Evolutionary conservation across 1,140 invertebrate genomes (phyloP), one percentile per base, ranked within the genome.

Genomic region (Saxidomus purpurata): DNA sequence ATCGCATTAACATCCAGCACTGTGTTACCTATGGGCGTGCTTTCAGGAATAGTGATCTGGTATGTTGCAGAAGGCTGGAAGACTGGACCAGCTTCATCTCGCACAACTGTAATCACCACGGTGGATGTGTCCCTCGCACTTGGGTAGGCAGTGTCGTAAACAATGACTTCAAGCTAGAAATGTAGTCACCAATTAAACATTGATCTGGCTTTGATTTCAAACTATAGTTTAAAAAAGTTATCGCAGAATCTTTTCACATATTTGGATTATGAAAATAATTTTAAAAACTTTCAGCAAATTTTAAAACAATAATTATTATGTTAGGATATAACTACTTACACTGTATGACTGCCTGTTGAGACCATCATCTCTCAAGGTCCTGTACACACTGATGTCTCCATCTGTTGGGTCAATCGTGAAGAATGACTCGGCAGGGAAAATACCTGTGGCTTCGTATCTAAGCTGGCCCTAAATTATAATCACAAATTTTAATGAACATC

Each of bases 61-160:
- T 93, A 93, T 1, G 89, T 92, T 17, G 92, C 92, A 19, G 91
- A 90, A 22, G 92, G 92, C 38, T 85, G 61, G 71, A 91, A 93
- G 9, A 92, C 79, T 22, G 93, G 93, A 15, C 85, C 91, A 79
- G 89, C 89, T 28, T 79, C 84, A 77, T 94, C 93, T 8, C 93
- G 77, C 0, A 81, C 8, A 28, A 94, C 93, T 25, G 52, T 90
- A n/a, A 94, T 93, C 31, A 91, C 85, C 22, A 93, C 90, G 1
- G 89, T 89, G 49, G 85, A 86, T 22, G 90, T 91, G 25, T 88
- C 90, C n/a, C 79, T 59, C 11, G 87, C 81, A 49, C 4, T 43
- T n/a, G 93, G 92, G 67, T 93, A 93, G 31, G 90, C 88, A 59
- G 55, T 88, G 61, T 93, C 93, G 80, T 92, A 93, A 34, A 86